Conservation (phyloP, 1,140 invertebrate genomes). For the Scaptomyza montana region DNA sequence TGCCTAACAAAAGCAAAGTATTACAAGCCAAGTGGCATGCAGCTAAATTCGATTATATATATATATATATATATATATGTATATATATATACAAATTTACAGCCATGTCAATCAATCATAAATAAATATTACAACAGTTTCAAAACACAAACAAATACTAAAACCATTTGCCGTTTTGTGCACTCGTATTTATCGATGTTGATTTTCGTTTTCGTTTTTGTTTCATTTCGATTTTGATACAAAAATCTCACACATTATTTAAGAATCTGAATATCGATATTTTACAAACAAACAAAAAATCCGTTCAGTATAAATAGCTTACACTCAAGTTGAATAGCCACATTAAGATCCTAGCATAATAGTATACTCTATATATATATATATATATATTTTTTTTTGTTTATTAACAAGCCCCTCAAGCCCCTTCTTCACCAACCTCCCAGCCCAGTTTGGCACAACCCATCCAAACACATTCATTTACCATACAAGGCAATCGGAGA, state of each 20-base stretch:
- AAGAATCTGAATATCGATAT: slow-evolving; percentile 41
- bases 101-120: neutral
- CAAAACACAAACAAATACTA: neutral
- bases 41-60: slow-evolving; percentile 1
- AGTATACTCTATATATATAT: slow-evolving; percentile 4
- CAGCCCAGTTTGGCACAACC: too few relatives aligned
- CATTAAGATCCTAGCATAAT: slow-evolving; percentile 31
- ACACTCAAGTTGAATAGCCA: slow-evolving; percentile 10
- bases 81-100: neutral
- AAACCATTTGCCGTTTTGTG: neutral
- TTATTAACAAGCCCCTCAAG: neutral
- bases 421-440: neutral
- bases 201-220: slow-evolving; percentile 9
- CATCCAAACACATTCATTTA: neutral
- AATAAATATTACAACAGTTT: neutral
- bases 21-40: slow-evolving; percentile 27
- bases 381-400: slow-evolving; percentile 13
- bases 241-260: slow-evolving; percentile 34
- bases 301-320: slow-evolving; percentile 32
- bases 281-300: slow-evolving; percentile 24
- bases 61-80: neutral
- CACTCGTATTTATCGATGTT: neutral
- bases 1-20: slow-evolving; percentile 74
- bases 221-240: slow-evolving; percentile 18
- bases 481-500: slow-evolving; percentile 33